Percentiles rank a stretch among this genome's conserved stretches.
Evolutionary conservation across 2,888 invertebrate species (phyloP).

Genomic region (Perithous albicinctus): DNA sequence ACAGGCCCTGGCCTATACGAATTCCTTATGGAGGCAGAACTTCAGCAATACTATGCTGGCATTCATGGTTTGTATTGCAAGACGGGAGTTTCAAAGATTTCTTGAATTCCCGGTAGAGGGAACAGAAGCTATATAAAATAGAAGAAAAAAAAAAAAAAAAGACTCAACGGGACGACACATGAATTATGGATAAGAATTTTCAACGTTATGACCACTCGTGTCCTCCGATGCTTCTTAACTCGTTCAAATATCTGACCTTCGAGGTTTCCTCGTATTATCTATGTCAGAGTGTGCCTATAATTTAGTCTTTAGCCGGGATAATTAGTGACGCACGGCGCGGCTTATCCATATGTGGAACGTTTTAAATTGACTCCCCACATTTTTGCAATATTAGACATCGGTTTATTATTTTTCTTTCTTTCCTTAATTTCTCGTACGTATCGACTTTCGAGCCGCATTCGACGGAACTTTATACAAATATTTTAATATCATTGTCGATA

Average conservation of each 20-base stretch:
- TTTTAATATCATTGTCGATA: too few species aligned
- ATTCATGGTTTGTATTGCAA: slow-evolving; percentile 78
- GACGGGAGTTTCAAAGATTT: background rate
- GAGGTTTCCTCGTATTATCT: slow-evolving; percentile 44
- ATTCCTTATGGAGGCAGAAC: slow-evolving; percentile 97
- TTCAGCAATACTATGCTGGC: slow-evolving; percentile 94
- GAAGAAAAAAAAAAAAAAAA: slow-evolving; percentile 29
- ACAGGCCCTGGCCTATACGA: slow-evolving; percentile 91
- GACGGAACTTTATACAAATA: background rate
- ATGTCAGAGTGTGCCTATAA: slow-evolving; percentile 26
- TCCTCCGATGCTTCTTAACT: slow-evolving; percentile 54
- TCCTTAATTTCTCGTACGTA: background rate
- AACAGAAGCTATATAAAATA: slow-evolving; percentile 23
- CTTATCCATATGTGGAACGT: slow-evolving; percentile 18
- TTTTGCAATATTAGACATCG: background rate
- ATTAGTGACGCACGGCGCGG: slow-evolving; percentile 38
- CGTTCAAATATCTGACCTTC: slow-evolving; percentile 61
- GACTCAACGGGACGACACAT: slow-evolving; percentile 39
- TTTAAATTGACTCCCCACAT: background rate
- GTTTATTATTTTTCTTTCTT: background rate
- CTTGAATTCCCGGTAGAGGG: slow-evolving; percentile 19
- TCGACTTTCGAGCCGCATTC: background rate
- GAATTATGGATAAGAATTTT: slow-evolving; percentile 60
- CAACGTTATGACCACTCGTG: slow-evolving; percentile 43
- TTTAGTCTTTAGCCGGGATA: slow-evolving; percentile 31